These are phyloP conservation scores for Metalampra italica DNA, from an alignment of 2,888 invertebrate species.

Conservation along the genomic window DNA sequence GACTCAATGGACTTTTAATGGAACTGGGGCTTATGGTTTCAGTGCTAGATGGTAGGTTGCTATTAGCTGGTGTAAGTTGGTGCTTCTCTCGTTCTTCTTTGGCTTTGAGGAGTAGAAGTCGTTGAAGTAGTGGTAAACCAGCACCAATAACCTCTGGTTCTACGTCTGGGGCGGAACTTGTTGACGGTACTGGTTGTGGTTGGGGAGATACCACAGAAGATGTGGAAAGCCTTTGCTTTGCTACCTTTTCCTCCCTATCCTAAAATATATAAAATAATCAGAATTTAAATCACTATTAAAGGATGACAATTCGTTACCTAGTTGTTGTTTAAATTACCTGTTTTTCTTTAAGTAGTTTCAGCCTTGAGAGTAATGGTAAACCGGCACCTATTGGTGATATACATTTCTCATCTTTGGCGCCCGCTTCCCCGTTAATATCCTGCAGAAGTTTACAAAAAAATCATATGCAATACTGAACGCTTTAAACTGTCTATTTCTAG, in stretches of 20 bases:
- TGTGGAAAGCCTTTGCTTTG: slow-evolving; percentile 63
- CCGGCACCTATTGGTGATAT: slow-evolving; percentile 91
- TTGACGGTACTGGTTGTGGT: slow-evolving; percentile 79
- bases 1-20: slow-evolving; percentile 71
- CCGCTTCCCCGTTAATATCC: slow-evolving; percentile 67
- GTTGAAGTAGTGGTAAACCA: slow-evolving; percentile 85
- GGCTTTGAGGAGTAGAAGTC: slow-evolving; percentile 85
- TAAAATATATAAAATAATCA: slow-evolving; percentile 15
- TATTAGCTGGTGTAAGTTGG: slow-evolving; percentile 59
- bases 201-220: slow-evolving; percentile 60
- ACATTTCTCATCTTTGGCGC: slow-evolving; percentile 78
- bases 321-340: slow-evolving; percentile 71
- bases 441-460: slow-evolving; percentile 17
- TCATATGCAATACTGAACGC: no score
- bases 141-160: slow-evolving; percentile 83
- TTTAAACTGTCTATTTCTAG: no score
- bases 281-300: no score
- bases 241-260: slow-evolving; percentile 75
- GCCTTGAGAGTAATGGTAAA: slow-evolving; percentile 85
- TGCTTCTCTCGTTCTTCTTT: slow-evolving; percentile 83
- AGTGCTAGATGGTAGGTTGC: slow-evolving; percentile 72
- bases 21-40: slow-evolving; percentile 74
- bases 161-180: slow-evolving; percentile 75
- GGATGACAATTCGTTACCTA: no score
- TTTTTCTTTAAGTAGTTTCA: slow-evolving; percentile 90